These are phyloP conservation scores for Macroteleia sp. DNA, from an alignment of 2,888 invertebrate genomes.

Conservation along the genomic window DNA sequence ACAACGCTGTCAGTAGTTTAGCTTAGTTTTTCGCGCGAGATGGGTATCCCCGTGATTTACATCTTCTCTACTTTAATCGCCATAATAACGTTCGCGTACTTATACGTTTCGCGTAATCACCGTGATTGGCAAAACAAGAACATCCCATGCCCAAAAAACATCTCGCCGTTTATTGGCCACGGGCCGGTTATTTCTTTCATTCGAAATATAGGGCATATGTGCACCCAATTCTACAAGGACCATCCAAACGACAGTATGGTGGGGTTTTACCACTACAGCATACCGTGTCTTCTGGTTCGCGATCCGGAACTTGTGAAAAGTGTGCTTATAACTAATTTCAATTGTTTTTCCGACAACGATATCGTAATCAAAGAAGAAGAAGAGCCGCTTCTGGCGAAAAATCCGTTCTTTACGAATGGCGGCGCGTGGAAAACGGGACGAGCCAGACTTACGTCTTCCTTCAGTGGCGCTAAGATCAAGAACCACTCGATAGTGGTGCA, in stretches of 20 bases:
- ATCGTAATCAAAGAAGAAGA: slow-evolving; percentile 48
- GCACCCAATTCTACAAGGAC: slow-evolving; percentile 58
- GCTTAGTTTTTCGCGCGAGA: no score
- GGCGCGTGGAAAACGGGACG: slow-evolving; percentile 66
- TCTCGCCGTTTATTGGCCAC: slow-evolving; percentile 68
- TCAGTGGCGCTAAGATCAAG: slow-evolving; percentile 50
- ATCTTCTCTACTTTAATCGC: no score
- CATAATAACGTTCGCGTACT: no score
- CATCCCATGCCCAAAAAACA: slow-evolving; percentile 36
- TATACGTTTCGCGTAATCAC: slow-evolving; percentile 30
- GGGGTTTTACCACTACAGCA: slow-evolving; percentile 67
- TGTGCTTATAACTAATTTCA: slow-evolving; percentile 67
- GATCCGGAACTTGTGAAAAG: slow-evolving; percentile 70
- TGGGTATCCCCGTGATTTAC: no score
- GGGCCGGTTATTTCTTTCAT: slow-evolving; percentile 31
- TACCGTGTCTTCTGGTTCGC: slow-evolving; percentile 65
- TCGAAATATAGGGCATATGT: slow-evolving; percentile 29
- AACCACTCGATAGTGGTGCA: neutral
- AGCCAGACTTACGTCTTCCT: slow-evolving; percentile 25
- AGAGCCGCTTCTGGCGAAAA: slow-evolving; percentile 66
- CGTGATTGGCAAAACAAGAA: slow-evolving; percentile 55
- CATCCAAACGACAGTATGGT: slow-evolving; percentile 70
- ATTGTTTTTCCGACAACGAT: slow-evolving; percentile 68
- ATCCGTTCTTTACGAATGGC: slow-evolving; percentile 70
- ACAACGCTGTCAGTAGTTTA: no score